phyloP scores from a whole-genome alignment of 2,113 vertebrate species.

The Bambusicola thoracicus region DNA sequence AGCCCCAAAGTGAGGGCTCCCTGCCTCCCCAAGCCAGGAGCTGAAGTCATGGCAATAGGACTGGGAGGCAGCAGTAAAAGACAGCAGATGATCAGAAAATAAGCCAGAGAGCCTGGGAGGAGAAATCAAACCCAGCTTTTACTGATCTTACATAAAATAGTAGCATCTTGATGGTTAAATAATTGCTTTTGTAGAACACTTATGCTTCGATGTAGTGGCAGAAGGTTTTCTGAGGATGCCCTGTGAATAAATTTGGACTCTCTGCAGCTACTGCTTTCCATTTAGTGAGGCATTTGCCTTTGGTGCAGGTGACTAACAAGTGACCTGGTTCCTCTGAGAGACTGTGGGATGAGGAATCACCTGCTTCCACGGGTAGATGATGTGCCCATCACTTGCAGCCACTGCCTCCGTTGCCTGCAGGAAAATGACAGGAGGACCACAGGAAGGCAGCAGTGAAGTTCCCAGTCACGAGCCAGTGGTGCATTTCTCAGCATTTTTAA shows the following conservation, averaged over 20 bases:
- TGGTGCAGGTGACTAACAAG: background rate
- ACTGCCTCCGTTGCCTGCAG: background rate
- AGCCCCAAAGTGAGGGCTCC: background rate
- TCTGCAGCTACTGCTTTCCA: background rate
- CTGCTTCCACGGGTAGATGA: background rate
- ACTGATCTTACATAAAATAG: background rate
- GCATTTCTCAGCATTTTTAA: constrained; percentile 43
- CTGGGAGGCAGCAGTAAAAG: background rate
- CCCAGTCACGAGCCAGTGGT: background rate
- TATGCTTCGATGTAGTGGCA: background rate
- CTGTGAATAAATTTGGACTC: background rate
- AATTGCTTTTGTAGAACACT: constrained; percentile 3
- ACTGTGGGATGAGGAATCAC: background rate
- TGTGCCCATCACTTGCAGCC: background rate
- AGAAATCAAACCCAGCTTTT: background rate
- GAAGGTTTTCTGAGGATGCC: background rate
- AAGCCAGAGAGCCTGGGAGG: background rate
- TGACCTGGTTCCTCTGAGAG: background rate
- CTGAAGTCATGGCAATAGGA: background rate
- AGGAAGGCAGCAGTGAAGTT: background rate
- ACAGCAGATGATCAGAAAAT: background rate
- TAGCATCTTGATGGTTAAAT: background rate
- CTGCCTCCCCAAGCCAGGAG: background rate
- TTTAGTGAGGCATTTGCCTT: accelerated
- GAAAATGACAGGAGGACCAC: background rate